Evolutionary conservation across 2,888 invertebrate species (phyloP), one percentile per base, ranked within the genome.

Genomic region (Nomada flava): DNA sequence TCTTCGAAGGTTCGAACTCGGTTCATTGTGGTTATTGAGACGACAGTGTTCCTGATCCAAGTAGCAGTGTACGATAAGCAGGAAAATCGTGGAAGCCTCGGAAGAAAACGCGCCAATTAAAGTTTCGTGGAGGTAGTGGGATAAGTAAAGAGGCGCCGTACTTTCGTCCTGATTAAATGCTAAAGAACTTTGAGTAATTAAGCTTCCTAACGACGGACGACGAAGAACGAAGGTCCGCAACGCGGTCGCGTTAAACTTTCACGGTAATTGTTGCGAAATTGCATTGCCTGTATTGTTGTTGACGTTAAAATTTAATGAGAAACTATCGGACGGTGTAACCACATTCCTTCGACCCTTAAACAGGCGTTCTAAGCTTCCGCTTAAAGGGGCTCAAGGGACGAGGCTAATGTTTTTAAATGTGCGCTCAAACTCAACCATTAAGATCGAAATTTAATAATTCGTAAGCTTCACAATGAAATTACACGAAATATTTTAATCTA

Each of bases 121-220:
- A 70, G 57, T 79, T 73, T 23, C 20, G 0, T 13, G 11, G 20
- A 50, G 47, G 44, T 11, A 47, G 29, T 18, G n/a, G 20, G 15
- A n/a, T n/a, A 65, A 44, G 52, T 5, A 42, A 26, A 13, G 20
- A 15, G n/a, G 36, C 52, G 44, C n/a, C 23, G 59, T 70, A 55
- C 44, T 53, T 59, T 47, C 47, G 59, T 62, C 47, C 70, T 62
- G 62, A 76, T 70, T 76, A 76, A 76, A 62, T 64, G 64, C 76
- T 52, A 64, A 72, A 73, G 73, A 76, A 73, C 73, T 76, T 76
- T 60, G 64, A 72, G 64, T 64, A 59, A 72, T 76, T 76, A 76
- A 76, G 71, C 53, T 36, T 9, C 13, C 42, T 36, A 29, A 73
- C 53, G 59, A 47, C 29, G 65, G 36, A 52, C 36, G 67, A 60